Percentiles rank a stretch among this genome's conserved stretches.
Evolutionary conservation across 2,888 invertebrate genomes (phyloP).

Genomic region (Phaedon cochleariae): DNA sequence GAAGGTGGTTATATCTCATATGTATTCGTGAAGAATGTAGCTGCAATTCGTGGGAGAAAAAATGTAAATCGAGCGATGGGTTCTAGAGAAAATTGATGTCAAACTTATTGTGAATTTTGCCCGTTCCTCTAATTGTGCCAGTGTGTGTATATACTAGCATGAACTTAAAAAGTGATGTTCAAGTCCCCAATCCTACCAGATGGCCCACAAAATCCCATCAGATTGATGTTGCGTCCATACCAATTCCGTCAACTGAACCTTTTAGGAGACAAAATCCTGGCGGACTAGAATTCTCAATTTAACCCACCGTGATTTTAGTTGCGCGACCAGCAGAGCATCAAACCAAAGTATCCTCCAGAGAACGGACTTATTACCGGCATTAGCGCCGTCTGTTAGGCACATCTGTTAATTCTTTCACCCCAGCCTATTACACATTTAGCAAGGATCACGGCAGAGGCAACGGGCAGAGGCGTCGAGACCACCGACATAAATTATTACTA

Average conservation of each 20-base stretch:
- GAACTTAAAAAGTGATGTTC: too few species aligned
- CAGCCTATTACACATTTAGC: constrained; percentile 47
- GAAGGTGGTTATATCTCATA: too few species aligned
- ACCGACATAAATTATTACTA: too few species aligned
- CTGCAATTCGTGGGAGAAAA: too few species aligned
- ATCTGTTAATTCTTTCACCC: constrained; percentile 65
- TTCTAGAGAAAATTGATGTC: too few species aligned
- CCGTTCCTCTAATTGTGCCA: too few species aligned
- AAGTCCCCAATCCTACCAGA: background rate
- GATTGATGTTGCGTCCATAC: background rate
- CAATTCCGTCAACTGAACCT: background rate
- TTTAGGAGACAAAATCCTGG: background rate
- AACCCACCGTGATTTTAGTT: constrained; percentile 34
- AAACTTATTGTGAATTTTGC: too few species aligned
- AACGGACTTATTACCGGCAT: constrained; percentile 56
- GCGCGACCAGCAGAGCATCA: constrained; percentile 56
- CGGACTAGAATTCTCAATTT: constrained; percentile 22
- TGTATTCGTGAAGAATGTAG: too few species aligned
- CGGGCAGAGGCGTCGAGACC: background rate
- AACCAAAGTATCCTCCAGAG: constrained; percentile 55
- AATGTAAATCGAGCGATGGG: too few species aligned
- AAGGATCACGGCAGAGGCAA: constrained; percentile 47
- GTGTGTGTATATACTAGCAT: too few species aligned
- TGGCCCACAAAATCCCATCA: background rate
- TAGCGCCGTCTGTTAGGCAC: constrained; percentile 63